A percentile compares a stretch with the other conserved stretches of the same genome.
Conservation (phyloP, 2,113 vertebrate genomes). For the Irena cyanogastra region DNA sequence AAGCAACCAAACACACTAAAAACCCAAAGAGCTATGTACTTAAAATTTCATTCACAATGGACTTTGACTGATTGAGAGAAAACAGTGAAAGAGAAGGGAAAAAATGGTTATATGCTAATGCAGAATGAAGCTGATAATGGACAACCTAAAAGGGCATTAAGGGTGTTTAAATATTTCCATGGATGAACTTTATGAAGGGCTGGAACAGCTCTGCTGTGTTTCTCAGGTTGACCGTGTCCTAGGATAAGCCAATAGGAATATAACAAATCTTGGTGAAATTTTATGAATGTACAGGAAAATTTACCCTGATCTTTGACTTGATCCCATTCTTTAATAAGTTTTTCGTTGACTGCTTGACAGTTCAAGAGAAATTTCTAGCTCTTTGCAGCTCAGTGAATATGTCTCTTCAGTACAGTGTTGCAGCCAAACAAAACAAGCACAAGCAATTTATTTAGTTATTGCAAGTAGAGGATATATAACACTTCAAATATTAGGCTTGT, state of each 20-base stretch:
- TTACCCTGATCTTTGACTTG: neutral
- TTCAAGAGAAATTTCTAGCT: neutral
- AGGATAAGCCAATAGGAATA: neutral
- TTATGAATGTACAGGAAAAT: neutral
- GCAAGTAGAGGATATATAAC: neutral
- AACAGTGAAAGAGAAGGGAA: neutral
- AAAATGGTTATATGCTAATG: neutral
- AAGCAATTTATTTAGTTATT: neutral
- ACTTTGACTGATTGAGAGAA: neutral
- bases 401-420: neutral
- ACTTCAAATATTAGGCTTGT: neutral
- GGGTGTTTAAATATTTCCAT: neutral
- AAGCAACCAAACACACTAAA: neutral
- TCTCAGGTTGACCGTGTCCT: neutral
- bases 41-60: neutral
- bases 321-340: neutral
- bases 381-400: neutral
- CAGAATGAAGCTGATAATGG: neutral
- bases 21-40: neutral
- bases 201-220: neutral
- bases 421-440: neutral
- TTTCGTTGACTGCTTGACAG: neutral
- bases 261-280: neutral
- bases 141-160: neutral
- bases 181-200: neutral